Conservation (phyloP, 35 echinoderm and acorn worm species). For the Acanthaster planci region DNA sequence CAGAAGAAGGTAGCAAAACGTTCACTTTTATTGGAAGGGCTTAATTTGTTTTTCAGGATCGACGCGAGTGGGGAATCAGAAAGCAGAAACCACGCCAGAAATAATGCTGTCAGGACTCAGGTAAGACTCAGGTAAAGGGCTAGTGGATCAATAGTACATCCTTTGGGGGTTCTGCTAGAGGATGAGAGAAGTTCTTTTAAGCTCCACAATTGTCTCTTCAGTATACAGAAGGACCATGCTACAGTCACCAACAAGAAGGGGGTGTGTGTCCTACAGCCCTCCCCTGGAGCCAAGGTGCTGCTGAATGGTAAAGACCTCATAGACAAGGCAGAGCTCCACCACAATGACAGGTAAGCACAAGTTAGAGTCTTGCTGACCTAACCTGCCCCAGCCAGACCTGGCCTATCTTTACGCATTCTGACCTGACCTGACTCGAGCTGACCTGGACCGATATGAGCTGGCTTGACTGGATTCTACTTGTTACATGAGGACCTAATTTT, state of each 20-base stretch:
- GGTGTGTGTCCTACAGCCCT: conserved; percentile 52
- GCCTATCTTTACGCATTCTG: too few species aligned
- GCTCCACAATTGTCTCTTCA: conserved; percentile 23
- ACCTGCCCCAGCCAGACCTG: too few species aligned
- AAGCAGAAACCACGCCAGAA: conserved; percentile 70
- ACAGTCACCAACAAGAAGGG: conserved; percentile 67
- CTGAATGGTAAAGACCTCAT: conserved; percentile 80
- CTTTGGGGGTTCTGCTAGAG: background rate
- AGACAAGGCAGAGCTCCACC: conserved; percentile 77
- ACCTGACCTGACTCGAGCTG: too few species aligned
- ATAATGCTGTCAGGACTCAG: conserved; percentile 78
- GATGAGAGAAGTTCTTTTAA: background rate
- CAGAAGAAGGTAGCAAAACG: too few species aligned
- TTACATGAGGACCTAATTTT: too few species aligned
- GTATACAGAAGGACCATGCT: conserved; percentile 87
- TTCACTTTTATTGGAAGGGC: too few species aligned
- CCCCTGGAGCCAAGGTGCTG: conserved; percentile 68
- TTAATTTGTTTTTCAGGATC: conserved; percentile 50
- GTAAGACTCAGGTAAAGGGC: too few species aligned
- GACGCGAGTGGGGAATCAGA: conserved; percentile 79
- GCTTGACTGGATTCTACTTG: too few species aligned
- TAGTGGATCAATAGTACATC: background rate
- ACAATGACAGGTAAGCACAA: conserved; percentile 94
- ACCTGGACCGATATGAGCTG: too few species aligned
- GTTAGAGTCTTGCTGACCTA: too few species aligned